Base-by-base conservation (phyloP, 2,888 invertebrate genomes). In the Andrena haemorrhoa region DNA sequence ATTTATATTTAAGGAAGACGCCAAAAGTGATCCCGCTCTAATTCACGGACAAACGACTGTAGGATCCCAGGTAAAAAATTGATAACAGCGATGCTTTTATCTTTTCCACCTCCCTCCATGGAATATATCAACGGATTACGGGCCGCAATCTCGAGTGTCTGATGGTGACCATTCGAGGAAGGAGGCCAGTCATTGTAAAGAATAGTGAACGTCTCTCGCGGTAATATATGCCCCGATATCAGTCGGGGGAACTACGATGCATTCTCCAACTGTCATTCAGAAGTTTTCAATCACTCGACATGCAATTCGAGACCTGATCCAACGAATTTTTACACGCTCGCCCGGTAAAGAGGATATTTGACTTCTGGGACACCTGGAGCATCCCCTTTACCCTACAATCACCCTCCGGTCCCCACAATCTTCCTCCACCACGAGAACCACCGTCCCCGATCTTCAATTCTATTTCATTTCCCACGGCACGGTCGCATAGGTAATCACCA, bases 281-380 rank as follows among this genome's bases (percentile, higher is more conserved):
- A 79, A 85, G 77, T 85, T 85, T 85, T 88, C 87, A 86, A 88
- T 88, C 87, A 88, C 83, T 64, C 83, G 83, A 74, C 81, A 35
- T 74, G 87, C 83, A 85, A 87, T 87, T 76, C 85, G 79, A 35
- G 60, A 51, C 53, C 33, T 77, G 83, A 87, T 87, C 85, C 87
- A 64, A 29, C 84, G 58, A 84, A 87, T 87, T 87, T 86, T 87
- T 85, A 85, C 75, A 70, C 78, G 74, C 58, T 83, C 51, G 31
- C 12, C 70, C 4, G 29, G 73, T 61, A 83, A 81, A 70, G 66
- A 70, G 73, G 74, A 83, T 65, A 76, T 66, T 76, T 65, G 76
- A 83, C 81, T 83, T 78, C 60, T 53, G 33, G 47, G 26, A 63
- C 64, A n/a, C 3, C 23, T 6, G 16, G 16, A 56, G 20, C 49